Percentiles rank a stretch among this genome's conserved stretches.
phyloP scores from a whole-genome alignment of 1,140 invertebrate species.

The Chymomyza costata region DNA sequence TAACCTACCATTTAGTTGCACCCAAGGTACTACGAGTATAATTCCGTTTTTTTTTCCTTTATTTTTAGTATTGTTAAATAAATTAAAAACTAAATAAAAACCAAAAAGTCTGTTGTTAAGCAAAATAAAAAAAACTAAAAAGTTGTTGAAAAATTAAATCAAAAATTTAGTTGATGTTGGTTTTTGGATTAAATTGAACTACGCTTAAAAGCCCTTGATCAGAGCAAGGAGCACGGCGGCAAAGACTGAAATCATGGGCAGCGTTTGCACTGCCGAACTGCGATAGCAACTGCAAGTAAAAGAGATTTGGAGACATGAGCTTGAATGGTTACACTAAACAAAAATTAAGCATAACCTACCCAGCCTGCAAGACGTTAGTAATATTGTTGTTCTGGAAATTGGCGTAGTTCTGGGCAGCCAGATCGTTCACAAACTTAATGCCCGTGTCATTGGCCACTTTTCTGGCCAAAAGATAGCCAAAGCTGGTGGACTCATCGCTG shows the following conservation, averaged over 20 bases:
- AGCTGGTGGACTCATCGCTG: slow-evolving; percentile 1
- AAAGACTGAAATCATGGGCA: slow-evolving; percentile 47
- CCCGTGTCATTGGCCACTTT: neutral
- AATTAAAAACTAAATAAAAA: too few relatives aligned
- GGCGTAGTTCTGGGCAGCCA: slow-evolving; percentile 7
- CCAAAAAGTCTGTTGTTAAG: too few relatives aligned
- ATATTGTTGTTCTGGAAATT: slow-evolving; percentile 24
- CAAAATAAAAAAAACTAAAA: too few relatives aligned
- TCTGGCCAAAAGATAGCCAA: slow-evolving; percentile 42
- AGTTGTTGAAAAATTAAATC: slow-evolving; percentile 6
- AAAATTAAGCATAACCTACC: slow-evolving; percentile 23
- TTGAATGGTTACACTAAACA: neutral
- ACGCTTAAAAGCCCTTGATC: slow-evolving; percentile 33
- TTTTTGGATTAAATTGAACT: slow-evolving; percentile 1
- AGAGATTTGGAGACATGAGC: neutral
- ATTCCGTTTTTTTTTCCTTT: too few relatives aligned
- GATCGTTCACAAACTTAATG: slow-evolving; percentile 12
- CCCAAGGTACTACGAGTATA: too few relatives aligned
- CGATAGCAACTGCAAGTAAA: slow-evolving; percentile 7
- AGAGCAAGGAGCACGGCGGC: slow-evolving; percentile 42
- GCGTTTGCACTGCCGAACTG: slow-evolving; percentile 22
- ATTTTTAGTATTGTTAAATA: too few relatives aligned
- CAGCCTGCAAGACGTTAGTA: slow-evolving; percentile 19
- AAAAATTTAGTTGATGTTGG: slow-evolving; percentile 12
- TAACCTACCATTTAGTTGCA: too few relatives aligned